A percentile compares a stretch with the other conserved stretches of the same genome.
Evolutionary conservation across 2,113 vertebrate genomes (phyloP).

Genomic region (Labeo rohita): DNA sequence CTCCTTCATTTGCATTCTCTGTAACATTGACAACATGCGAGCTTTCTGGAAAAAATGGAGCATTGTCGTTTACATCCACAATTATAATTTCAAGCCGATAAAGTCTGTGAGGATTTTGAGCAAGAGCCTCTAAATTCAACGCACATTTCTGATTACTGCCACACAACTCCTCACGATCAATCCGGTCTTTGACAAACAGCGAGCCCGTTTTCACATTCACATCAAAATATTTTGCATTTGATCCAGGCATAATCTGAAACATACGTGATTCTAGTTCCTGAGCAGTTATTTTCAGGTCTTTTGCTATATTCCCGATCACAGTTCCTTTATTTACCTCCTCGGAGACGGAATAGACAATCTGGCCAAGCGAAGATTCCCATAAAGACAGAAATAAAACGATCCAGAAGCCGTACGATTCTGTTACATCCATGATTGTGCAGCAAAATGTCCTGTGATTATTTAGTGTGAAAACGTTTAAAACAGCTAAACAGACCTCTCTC

Average conservation of each 20-base stretch:
- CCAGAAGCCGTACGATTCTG: neutral
- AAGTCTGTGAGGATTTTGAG: conserved; percentile 73
- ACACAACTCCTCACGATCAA: conserved; percentile 76
- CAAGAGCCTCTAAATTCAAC: conserved; percentile 73
- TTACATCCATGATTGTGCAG: neutral
- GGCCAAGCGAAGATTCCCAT: conserved; percentile 52
- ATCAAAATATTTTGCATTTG: conserved; percentile 72
- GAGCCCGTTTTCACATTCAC: conserved; percentile 72
- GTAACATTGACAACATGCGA: conserved; percentile 57
- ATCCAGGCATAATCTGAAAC: conserved; percentile 70
- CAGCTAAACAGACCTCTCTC: neutral
- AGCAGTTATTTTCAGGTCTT: conserved; percentile 70
- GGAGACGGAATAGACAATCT: conserved; percentile 70
- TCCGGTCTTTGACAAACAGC: conserved; percentile 68
- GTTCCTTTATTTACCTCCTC: conserved; percentile 75
- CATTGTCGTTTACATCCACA: conserved; percentile 73
- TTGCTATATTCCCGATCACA: conserved; percentile 75
- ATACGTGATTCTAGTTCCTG: conserved; percentile 70
- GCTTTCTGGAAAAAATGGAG: conserved; percentile 60
- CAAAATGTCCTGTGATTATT: neutral
- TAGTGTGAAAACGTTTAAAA: neutral
- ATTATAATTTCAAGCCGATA: conserved; percentile 70
- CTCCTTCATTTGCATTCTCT: conserved; percentile 62
- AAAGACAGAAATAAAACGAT: conserved; percentile 44
- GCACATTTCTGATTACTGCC: conserved; percentile 65